Evolutionary conservation across 2,797 vertebrate genomes (phyloP).

Genomic region (Sylvilagus floridanus): DNA sequence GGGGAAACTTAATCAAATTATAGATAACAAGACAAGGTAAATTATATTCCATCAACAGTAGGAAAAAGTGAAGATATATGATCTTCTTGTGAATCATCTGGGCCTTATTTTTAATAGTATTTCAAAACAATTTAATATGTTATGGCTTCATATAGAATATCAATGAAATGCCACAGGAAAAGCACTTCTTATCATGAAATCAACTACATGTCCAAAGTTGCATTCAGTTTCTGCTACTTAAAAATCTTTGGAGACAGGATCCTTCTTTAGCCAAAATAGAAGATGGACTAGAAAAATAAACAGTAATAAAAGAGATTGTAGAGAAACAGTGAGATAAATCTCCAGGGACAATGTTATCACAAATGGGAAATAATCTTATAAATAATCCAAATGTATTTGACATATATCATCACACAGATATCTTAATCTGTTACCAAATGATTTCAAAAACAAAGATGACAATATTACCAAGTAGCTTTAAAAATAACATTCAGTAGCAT

Average conservation of each 20-base stretch:
- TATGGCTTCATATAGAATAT: not conserved
- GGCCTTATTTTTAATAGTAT: not conserved
- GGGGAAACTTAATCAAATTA: not conserved
- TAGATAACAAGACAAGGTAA: not conserved
- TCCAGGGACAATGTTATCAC: not conserved
- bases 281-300: too few species aligned
- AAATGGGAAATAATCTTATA: not conserved
- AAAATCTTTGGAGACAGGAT: not conserved
- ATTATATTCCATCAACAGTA: not conserved
- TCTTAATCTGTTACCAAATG: not conserved
- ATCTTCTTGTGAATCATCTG: not conserved
- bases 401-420: not conserved
- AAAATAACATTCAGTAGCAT: not conserved
- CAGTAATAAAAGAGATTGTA: not conserved
- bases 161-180: not conserved
- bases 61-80: not conserved
- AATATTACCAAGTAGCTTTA: not conserved
- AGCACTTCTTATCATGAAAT: not conserved
- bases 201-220: not conserved
- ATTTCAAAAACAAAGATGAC: not conserved
- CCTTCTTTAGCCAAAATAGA: not conserved
- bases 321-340: not conserved
- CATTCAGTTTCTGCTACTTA: not conserved
- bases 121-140: not conserved
- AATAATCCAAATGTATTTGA: conserved; percentile 28